Percentiles rank a stretch among this genome's conserved stretches.
Evolutionary conservation across 23 tunicate species (phyloP).

Genomic region (Halocynthia roretzi): DNA sequence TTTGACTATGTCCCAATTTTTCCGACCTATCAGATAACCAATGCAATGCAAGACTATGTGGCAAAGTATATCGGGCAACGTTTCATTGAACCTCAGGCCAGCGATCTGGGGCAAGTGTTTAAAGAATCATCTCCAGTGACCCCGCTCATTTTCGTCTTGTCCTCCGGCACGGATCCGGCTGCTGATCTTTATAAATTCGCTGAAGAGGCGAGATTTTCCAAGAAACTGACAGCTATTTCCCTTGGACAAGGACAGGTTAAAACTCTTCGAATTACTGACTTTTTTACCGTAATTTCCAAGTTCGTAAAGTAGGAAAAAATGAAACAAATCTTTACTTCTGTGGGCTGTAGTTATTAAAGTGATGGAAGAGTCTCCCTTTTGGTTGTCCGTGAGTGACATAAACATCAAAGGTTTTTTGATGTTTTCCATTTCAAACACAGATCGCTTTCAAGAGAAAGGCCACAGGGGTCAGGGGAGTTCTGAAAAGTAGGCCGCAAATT

Average conservation of each 20-base stretch:
- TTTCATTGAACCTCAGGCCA: constrained; percentile 99
- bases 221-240: constrained; percentile 93
- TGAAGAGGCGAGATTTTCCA: constrained; percentile 96
- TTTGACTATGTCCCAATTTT: neutral
- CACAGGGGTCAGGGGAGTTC: too few species aligned
- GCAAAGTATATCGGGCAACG: constrained; percentile 88
- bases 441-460: too few species aligned
- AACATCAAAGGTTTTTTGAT: too few species aligned
- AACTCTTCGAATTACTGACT: neutral
- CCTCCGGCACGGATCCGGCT: constrained; percentile 99
- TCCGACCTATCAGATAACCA: constrained; percentile 54
- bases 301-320: neutral
- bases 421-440: too few species aligned
- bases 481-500: too few species aligned
- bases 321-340: too few species aligned
- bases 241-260: constrained; percentile 98
- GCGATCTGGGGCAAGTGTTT: constrained; percentile 84
- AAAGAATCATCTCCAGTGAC: constrained; percentile 92
- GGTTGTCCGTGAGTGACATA: too few species aligned
- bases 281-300: neutral
- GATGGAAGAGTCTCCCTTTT: too few species aligned
- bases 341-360: too few species aligned
- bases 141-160: constrained; percentile 96
- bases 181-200: constrained; percentile 99
- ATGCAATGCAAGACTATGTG: constrained; percentile 99